phyloP scores from a whole-genome alignment of 2,113 vertebrate species.

The Lepus europaeus region DNA sequence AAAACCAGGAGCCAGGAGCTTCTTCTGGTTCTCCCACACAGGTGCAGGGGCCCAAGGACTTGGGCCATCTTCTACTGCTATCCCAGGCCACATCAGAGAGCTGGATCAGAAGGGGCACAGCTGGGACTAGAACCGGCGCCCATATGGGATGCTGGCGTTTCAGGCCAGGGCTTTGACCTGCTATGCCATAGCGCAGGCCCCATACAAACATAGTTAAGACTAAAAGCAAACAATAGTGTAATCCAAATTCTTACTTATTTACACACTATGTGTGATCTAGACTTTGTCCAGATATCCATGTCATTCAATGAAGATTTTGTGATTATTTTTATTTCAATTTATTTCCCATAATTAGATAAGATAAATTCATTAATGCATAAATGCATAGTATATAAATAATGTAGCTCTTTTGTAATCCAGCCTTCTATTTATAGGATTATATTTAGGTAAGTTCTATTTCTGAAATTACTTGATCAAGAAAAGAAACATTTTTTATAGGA shows the following conservation, averaged over 20 bases:
- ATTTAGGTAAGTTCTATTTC: conserved; percentile 23
- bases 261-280: neutral
- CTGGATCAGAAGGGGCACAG: too few species aligned
- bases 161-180: too few species aligned
- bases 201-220: conserved; percentile 9
- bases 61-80: too few species aligned
- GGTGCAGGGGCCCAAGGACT: too few species aligned
- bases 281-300: neutral
- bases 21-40: too few species aligned
- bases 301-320: conserved; percentile 9
- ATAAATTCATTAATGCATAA: neutral
- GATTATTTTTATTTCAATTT: neutral
- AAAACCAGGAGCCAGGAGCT: too few species aligned
- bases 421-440: neutral
- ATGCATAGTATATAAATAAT: neutral
- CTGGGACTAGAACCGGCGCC: too few species aligned
- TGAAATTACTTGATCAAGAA: conserved; percentile 1
- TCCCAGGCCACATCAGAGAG: too few species aligned
- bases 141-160: too few species aligned
- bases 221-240: neutral
- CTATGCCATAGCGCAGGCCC: too few species aligned
- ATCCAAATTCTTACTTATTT: neutral
- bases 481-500: neutral
- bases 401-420: neutral
- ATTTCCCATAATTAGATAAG: conserved; percentile 42